phyloP scores from a whole-genome alignment of 1,140 invertebrate species.

The Gonioctena quinquepunctata region DNA sequence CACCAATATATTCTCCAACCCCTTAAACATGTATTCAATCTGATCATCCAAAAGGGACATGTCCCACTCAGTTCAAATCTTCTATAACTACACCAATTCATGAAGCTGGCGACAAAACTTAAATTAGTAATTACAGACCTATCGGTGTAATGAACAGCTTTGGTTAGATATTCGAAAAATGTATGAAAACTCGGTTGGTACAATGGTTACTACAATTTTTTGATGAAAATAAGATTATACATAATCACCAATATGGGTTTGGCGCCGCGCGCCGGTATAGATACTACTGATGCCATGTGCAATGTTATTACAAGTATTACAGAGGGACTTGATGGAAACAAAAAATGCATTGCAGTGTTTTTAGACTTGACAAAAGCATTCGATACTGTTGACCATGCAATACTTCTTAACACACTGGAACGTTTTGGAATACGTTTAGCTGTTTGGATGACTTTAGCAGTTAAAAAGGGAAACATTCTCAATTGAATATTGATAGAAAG shows the following conservation, averaged over 20 bases:
- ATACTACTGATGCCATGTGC: background rate
- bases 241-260: conserved; percentile 1
- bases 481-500: too few species aligned
- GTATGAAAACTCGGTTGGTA: background rate
- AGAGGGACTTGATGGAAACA: background rate
- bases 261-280: background rate
- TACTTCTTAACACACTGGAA: background rate
- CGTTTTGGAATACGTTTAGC: background rate
- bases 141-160: background rate
- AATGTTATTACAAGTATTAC: background rate
- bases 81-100: too few species aligned
- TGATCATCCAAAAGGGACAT: background rate
- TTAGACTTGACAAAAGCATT: conserved; percentile 5
- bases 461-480: too few species aligned
- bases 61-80: background rate
- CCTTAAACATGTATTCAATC: background rate
- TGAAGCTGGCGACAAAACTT: background rate
- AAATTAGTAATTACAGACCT: too few species aligned
- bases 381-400: background rate
- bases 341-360: conserved; percentile 7
- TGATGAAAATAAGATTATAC: background rate
- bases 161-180: conserved; percentile 4
- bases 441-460: too few species aligned
- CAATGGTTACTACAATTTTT: background rate
- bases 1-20: background rate